Evolutionary conservation across 2,888 invertebrate genomes (phyloP).

Genomic region (Aphodius sticticus): DNA sequence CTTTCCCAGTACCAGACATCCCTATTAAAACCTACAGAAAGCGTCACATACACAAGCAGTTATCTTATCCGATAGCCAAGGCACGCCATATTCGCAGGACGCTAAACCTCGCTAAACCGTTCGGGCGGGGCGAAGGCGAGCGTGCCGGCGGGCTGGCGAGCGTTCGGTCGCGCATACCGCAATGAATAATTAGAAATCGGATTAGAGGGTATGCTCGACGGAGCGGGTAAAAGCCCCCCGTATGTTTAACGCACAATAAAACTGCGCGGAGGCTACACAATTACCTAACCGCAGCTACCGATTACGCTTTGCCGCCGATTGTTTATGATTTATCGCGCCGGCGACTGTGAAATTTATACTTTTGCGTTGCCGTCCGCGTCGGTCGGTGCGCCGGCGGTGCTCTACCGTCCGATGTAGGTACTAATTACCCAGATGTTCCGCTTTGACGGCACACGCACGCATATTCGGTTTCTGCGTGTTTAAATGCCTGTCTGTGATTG

Average conservation of each 20-base stretch:
- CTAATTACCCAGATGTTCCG: neutral
- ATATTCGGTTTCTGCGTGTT: neutral
- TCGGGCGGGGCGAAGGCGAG: neutral
- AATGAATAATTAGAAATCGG: neutral
- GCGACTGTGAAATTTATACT: neutral
- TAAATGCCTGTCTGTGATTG: neutral
- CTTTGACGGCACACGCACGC: neutral
- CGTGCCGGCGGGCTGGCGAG: too few species aligned
- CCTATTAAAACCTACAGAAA: too few species aligned
- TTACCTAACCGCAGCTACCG: neutral
- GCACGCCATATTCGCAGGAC: neutral
- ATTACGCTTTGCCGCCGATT: neutral
- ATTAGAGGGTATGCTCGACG: neutral
- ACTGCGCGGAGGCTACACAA: neutral
- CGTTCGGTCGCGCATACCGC: neutral
- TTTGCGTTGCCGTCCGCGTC: too few species aligned
- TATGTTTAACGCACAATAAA: constrained; percentile 4
- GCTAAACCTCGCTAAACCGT: constrained; percentile 5
- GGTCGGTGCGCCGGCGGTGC: neutral
- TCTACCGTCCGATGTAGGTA: neutral
- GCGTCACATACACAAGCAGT: too few species aligned
- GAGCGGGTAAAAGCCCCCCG: neutral
- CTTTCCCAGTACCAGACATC: too few species aligned
- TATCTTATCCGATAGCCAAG: too few species aligned
- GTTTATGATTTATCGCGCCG: neutral